A percentile compares a stretch with the other conserved stretches of the same genome.
Evolutionary conservation across 1,140 invertebrate species (phyloP).

Genomic region (Diuraphis noxia): DNA sequence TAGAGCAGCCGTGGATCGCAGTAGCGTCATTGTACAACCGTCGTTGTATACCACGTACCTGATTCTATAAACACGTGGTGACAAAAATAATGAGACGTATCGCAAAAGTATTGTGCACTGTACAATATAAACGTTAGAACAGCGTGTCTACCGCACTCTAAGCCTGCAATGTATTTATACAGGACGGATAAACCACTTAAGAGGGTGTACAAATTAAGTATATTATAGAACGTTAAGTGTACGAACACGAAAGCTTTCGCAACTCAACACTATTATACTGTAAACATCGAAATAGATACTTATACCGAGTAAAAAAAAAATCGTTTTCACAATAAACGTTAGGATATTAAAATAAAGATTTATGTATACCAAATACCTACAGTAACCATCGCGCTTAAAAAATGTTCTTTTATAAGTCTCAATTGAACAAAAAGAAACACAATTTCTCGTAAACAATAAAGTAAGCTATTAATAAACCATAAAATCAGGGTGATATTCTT

Average conservation of each 20-base stretch:
- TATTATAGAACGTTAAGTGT: neutral
- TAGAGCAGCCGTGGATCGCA: neutral
- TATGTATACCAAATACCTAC: neutral
- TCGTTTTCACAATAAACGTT: neutral
- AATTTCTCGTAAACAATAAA: no score
- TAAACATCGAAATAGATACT: neutral
- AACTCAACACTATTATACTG: neutral
- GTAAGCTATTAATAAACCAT: neutral
- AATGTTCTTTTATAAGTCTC: neutral
- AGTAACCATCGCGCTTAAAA: accelerated
- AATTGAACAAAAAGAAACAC: neutral
- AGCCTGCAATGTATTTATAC: neutral
- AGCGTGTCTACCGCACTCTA: neutral
- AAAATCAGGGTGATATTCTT: neutral
- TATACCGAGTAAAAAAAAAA: neutral
- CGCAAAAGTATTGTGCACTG: neutral
- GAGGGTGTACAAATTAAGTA: slow-evolving; percentile 4
- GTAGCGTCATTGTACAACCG: neutral
- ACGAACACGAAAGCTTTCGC: neutral
- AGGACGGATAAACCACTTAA: neutral
- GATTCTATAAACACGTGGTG: neutral
- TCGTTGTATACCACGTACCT: neutral
- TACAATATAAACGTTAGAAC: neutral
- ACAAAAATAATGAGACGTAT: neutral
- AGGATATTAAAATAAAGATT: neutral